Evolutionary conservation across 2,797 vertebrate genomes (phyloP), one percentile per base, ranked within the genome.

Genomic region (Macropodus opercularis): DNA sequence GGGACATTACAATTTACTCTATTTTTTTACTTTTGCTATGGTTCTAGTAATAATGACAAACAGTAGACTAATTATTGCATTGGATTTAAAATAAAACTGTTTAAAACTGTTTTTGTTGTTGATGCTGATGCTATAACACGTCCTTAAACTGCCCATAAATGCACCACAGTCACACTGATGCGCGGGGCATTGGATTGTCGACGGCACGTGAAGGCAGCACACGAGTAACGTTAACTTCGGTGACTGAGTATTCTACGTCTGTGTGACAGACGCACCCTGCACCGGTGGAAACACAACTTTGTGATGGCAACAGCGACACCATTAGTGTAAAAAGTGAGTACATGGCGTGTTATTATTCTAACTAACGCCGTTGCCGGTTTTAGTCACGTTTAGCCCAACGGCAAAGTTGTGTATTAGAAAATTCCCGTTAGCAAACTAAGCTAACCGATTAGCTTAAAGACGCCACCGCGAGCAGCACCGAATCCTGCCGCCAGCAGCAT

Each of bases 121-220:
- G 8, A 2, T 7, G 8, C 2, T 11, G 2, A 9, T 10, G 5
- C 10, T 14, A 8, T 19, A 29, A 38, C 5, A 2, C 2, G n/a
- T 10, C 11, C 3, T 0, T n/a, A 36, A n/a, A 6, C 40, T 36
- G 9, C 17, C 12, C 18, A 6, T 27, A 11, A 9, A 15, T 17
- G 5, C 42, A 2, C 2, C 2, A 13, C 9, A 41, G 5, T n/a
- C 19, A 1, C 3, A 23, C 13, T 23, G 3, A 6, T 14, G 3
- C 1, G 12, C 14, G 41, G 22, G 5, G 2, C 27, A 19, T 21
- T 13, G 14, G 35, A 17, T 13, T 8, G 2, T 2, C 14, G 8
- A 19, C n/a, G 1, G 0, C 15, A 22, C 54, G 0, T 75, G 55
- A 79, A 79, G 3, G 59, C 68, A 57, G 1, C 73, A 60, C 14